These are phyloP conservation scores for Himalopsyche japonica DNA, from an alignment of 2,888 invertebrate species.

Conservation along the genomic window DNA sequence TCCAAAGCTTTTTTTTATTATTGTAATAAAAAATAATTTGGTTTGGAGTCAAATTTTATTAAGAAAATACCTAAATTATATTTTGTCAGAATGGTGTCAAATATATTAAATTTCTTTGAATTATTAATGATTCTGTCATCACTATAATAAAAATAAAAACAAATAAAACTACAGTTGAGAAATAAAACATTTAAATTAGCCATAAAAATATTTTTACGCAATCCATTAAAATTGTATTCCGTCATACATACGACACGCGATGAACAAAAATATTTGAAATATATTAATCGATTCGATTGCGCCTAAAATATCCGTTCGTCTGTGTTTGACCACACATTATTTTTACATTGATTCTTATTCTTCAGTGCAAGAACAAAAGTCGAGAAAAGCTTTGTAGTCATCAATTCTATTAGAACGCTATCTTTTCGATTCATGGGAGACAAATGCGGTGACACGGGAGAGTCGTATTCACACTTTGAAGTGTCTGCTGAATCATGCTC, in stretches of 20 bases:
- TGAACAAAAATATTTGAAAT: neutral
- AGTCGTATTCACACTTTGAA: constrained; percentile 7
- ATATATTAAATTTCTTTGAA: neutral
- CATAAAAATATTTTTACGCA: neutral
- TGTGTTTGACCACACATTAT: neutral
- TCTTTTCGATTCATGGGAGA: constrained; percentile 16
- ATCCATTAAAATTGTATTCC: neutral
- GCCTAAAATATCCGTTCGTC: neutral
- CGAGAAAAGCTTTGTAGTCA: constrained; percentile 5
- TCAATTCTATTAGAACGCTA: constrained; percentile 19
- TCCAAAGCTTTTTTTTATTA: too few species aligned
- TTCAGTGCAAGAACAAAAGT: constrained; percentile 11
- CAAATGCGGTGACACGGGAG: constrained; percentile 28
- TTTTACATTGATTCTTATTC: neutral
- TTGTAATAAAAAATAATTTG: too few species aligned
- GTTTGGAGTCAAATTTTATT: too few species aligned
- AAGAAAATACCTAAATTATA: too few species aligned
- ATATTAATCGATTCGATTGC: neutral
- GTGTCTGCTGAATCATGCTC: neutral
- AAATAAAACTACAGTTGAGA: neutral
- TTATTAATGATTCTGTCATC: neutral
- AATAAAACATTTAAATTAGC: neutral
- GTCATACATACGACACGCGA: neutral
- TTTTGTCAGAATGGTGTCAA: neutral
- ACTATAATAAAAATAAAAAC: neutral